Percentiles rank a stretch among this genome's conserved stretches.
Conservation (phyloP, 1,140 invertebrate genomes). For the Nasonia vitripennis region DNA sequence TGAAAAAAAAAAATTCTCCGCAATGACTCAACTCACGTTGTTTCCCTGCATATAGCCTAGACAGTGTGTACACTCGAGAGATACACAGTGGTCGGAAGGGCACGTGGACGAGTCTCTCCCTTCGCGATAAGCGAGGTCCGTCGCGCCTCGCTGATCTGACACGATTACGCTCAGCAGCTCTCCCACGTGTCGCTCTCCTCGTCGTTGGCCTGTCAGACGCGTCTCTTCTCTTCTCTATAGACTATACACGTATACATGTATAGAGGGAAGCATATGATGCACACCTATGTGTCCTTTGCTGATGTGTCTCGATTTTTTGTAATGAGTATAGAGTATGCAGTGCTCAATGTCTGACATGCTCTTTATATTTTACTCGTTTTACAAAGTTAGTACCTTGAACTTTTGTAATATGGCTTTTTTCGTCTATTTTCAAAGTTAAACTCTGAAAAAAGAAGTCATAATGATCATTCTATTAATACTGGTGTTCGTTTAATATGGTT, state of each 20-base stretch:
- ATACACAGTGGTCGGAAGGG: background rate
- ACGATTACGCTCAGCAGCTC: conserved; percentile 63
- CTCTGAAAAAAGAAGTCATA: too few relatives aligned
- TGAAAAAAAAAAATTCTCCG: too few relatives aligned
- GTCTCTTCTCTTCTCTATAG: background rate
- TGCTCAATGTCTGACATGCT: too few relatives aligned
- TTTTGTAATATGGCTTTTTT: too few relatives aligned
- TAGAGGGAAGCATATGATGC: background rate
- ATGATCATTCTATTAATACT: too few relatives aligned
- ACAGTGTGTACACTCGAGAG: too few relatives aligned
- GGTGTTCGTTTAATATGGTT: too few relatives aligned
- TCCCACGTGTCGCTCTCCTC: conserved; percentile 15
- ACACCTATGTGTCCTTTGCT: background rate
- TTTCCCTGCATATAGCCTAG: background rate
- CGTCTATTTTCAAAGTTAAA: too few relatives aligned
- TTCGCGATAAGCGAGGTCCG: conserved; percentile 65
- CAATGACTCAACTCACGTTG: too few relatives aligned
- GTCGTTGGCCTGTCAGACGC: background rate
- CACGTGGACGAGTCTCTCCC: conserved; percentile 43
- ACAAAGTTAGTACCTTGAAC: too few relatives aligned
- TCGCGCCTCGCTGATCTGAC: conserved; percentile 70
- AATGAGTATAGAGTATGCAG: too few relatives aligned
- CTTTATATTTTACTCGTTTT: too few relatives aligned
- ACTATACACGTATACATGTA: background rate
- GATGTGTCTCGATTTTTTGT: background rate